Base-by-base conservation (phyloP, 2,888 invertebrate species). In the Phrixothrix hirtus region DNA sequence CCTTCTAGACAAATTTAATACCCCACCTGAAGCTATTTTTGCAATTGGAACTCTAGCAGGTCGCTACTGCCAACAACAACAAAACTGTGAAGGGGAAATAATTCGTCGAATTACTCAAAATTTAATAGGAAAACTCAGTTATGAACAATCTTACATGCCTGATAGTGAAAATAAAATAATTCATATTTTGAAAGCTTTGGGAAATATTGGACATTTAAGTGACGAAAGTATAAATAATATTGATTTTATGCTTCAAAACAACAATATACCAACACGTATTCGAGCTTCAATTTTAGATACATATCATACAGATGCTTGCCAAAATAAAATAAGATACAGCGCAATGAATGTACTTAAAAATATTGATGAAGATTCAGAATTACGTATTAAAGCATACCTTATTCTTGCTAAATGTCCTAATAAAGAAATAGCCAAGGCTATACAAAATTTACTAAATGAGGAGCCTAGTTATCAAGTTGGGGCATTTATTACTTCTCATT, bases 401-500 rank as follows among this genome's bases (percentile, higher is more conserved):
- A 84, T 87, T 0, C 75, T 87, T 1, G 85, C 89, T 44, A 77
- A 82, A n/a, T 94, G 94, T 63, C 88, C 94, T 0, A 86, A 82
- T 55, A 81, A 81, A 0, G 79, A 83, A 14, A 80, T 88, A 2
- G 88, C 92, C 0, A 81, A 79, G 26, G 82, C 83, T 30, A 77
- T 95, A 55, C 87, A 89, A 64, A 81, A 82, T 14, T 72, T 89
- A 10, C 70, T 93, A 10, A 86, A 88, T 16, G 77, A 75, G 1
- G 92, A 93, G 71, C 83, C 85, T 0, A 82, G 88, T 7, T 83
- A 88, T 65, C 95, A 95, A 83, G 94, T 95, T 25, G 93, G 93
- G n/a, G 87, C 91, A 3, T 95, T 89, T 77, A 88, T 95, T 60
- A 82, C 85, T 9, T 84, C 89, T 0, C 92, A 92, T 60, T 79